Evolutionary conservation across 2,888 invertebrate species (phyloP), one percentile per base, ranked within the genome.

Genomic region (Exocentrus adspersus): DNA sequence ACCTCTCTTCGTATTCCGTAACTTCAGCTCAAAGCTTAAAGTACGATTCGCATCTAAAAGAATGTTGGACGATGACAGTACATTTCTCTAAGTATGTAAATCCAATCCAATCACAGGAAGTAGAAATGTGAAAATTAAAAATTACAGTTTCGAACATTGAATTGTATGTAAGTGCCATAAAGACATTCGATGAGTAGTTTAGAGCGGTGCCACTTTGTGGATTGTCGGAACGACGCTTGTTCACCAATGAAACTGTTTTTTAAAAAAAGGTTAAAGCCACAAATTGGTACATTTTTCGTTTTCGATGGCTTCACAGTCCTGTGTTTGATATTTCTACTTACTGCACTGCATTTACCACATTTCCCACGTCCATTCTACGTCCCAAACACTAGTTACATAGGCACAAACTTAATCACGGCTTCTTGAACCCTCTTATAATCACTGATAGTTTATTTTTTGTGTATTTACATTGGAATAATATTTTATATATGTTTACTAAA

Each of bases 401-500:
- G 66, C 68, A 69, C 68, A 64, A 61, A 62, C 56, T 62, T 60
- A 52, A 48, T 45, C 45, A n/a, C 32, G 17, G 41, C 45, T 60
- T 60, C 12, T 37, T 9, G 30, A 24, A 51, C 19, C 19, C 24
- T n/a, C n/a, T 41, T 59, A 56, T 63, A 46, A 59, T 56, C 32
- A 60, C 21, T 52, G 43, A 54, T 41, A 53, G 16, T 63, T n/a
- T 63, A 43, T 32, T 58, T 37, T 62, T 63, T 60, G 51, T 65
- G 60, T 69, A 57, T 58, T n/a, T n/a, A n/a, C n/a, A 63, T 60
- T 57, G 28, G 60, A 67, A 58, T 58, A 60, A 65, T 69, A 65
- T 68, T 64, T 67, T 65, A 64, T 45, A 62, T 61, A 65, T n/a
- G n/a, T 64, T 61, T 60, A 62, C 62, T 64, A 60, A 60, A 62